Evolutionary conservation across 2,888 invertebrate species (phyloP).

Genomic region (Cataglyphis rosenhaueri): DNA sequence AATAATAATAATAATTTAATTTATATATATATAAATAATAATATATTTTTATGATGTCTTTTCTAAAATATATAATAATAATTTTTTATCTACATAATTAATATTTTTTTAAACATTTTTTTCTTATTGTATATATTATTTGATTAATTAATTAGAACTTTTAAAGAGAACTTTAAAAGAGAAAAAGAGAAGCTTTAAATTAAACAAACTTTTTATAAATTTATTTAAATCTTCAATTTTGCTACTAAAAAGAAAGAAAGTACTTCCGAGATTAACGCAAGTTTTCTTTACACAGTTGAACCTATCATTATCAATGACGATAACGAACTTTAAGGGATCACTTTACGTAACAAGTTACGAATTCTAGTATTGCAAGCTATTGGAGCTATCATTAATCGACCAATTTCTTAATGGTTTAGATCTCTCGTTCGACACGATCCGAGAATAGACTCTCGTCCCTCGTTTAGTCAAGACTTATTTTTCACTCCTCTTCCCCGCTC

Average conservation of each 20-base stretch:
- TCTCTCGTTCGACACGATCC: constrained; percentile 63
- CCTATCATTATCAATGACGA: background rate
- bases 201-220: background rate
- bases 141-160: background rate
- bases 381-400: constrained; percentile 73
- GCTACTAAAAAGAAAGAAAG: background rate
- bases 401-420: constrained; percentile 75
- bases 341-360: constrained; percentile 69
- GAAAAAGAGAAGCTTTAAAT: background rate
- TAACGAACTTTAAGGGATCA: background rate
- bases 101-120: background rate
- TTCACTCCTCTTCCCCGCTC: constrained; percentile 23
- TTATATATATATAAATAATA: background rate
- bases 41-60: background rate
- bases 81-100: background rate
- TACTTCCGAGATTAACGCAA: background rate
- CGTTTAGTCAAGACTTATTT: constrained; percentile 28
- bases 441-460: constrained; percentile 60
- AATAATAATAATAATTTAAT: too few species aligned
- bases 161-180: too few species aligned
- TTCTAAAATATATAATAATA: too few species aligned
- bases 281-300: background rate
- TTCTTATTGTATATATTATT: background rate
- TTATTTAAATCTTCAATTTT: background rate
- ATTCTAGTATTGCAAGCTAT: constrained; percentile 54